Evolutionary conservation across 2,888 invertebrate species (phyloP).

Genomic region (Catocala fraxini): DNA sequence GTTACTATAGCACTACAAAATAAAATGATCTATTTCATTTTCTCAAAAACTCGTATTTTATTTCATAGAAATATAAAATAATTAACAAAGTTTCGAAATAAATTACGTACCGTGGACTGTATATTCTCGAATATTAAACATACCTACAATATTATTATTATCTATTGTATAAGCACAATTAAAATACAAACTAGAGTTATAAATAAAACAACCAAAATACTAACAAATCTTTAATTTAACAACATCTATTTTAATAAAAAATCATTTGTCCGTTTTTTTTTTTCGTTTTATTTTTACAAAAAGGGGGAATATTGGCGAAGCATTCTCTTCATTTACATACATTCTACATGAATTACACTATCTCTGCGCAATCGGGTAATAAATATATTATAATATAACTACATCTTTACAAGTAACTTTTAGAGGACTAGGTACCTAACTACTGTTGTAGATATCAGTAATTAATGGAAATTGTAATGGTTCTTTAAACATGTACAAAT

Average conservation of each 20-base stretch:
- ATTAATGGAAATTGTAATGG: too few species aligned
- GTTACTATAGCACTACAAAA: too few species aligned
- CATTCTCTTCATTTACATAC: constrained; percentile 17
- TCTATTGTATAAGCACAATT: too few species aligned
- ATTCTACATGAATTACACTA: constrained; percentile 24
- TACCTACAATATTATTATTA: too few species aligned
- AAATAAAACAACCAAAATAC: constrained; percentile 34
- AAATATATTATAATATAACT: background rate
- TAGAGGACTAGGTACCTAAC: too few species aligned
- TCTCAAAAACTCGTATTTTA: background rate
- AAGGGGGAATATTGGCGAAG: constrained; percentile 42
- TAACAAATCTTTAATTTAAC: constrained; percentile 59
- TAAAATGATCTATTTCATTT: too few species aligned
- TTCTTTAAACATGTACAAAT: too few species aligned
- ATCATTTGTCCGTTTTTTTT: constrained; percentile 35
- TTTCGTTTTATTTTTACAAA: constrained; percentile 37
- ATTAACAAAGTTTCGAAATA: background rate
- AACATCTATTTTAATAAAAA: constrained; percentile 51
- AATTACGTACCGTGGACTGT: background rate
- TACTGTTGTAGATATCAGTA: too few species aligned
- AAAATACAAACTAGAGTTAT: constrained; percentile 10
- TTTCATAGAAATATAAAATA: constrained; percentile 8
- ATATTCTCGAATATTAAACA: too few species aligned
- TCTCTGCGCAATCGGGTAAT: constrained; percentile 11
- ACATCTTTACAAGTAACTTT: background rate